Conservation (phyloP, 2,888 invertebrate genomes). For the Cheilosia vulpina region DNA sequence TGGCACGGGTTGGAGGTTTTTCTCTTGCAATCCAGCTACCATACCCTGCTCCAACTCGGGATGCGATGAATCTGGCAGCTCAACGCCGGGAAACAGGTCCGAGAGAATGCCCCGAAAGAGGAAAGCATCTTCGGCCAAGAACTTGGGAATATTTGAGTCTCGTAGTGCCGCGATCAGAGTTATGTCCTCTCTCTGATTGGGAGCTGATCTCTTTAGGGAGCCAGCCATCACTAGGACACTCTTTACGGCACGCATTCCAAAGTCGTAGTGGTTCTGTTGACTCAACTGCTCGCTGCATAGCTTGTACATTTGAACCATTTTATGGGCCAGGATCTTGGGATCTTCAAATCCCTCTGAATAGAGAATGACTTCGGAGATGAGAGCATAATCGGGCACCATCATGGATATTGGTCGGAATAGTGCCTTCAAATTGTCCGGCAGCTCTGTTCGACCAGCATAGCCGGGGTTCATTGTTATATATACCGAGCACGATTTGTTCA, state of each 20-base stretch:
- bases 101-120: constrained; percentile 94
- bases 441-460: constrained; percentile 94
- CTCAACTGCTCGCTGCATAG: constrained; percentile 95
- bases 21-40: constrained; percentile 84
- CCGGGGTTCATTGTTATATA: constrained; percentile 97
- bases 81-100: constrained; percentile 94
- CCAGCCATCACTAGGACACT: constrained; percentile 97
- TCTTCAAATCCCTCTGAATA: constrained; percentile 97
- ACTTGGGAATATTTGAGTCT: constrained; percentile 96
- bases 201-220: constrained; percentile 92
- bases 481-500: constrained; percentile 91
- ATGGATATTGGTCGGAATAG: constrained; percentile 94
- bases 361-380: constrained; percentile 96
- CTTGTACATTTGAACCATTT: constrained; percentile 97
- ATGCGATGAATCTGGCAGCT: constrained; percentile 91
- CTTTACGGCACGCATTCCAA: constrained; percentile 97
- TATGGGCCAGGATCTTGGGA: constrained; percentile 92
- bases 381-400: constrained; percentile 96
- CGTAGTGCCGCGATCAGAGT: constrained; percentile 93
- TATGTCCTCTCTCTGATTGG: constrained; percentile 92
- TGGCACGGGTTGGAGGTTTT: constrained; percentile 87
- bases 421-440: constrained; percentile 95
- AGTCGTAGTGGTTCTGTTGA: constrained; percentile 96
- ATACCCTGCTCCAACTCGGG: constrained; percentile 89
- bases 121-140: constrained; percentile 92